Base-by-base conservation (phyloP, 2,888 invertebrate species). In the Caenorhabditis sinica region DNA sequence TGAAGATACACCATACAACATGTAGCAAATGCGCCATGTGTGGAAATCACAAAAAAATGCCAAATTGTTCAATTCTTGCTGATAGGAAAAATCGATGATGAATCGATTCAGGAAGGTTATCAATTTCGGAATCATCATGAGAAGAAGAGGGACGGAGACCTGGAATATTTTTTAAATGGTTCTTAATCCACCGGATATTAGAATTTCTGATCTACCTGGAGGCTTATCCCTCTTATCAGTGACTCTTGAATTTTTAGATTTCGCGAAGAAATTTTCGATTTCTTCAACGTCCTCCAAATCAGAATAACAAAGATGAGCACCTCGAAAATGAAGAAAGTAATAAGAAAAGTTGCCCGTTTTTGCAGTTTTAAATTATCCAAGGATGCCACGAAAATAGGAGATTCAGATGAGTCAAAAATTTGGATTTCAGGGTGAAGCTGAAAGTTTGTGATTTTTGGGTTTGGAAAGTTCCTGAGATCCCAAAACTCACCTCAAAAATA, bases 121-220 rank as follows among this genome's bases (percentile, higher is more conserved):
- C 5, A 33, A 4, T 2, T 30, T 33, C 1, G 60, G 60, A n/a
- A 60, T 60, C 60, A 60, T 17, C n/a, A 60, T 36, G 1, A 36
- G n/a, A 1, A 60, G 36, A n/a, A 60, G 36, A 11, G 60, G 60
- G 30, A 60, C 17, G 33, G 60, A 20, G 9, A 60, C 60, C 60
- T 60, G 20, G 20, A 60, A 17, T 5, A 11, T 6, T 40, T 40
- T 2, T 6, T 6, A 40, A 11, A 11, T 36, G n/a, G n/a, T 36
- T 36, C 13, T 40, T 20, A 51, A 20, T 17, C 20, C 8, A 9
- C 4, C 8, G 20, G 20, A 51, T 2, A 20, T 20, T 20, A 51
- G 20, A 20, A 20, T 6, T 49, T 20, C 20, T 20, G n/a, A 51
- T 20, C 3, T 15, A 56, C 49, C 49, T 49, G 49, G 2, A 49